A percentile compares a stretch with the other conserved stretches of the same genome.
phyloP scores from a whole-genome alignment of 2,797 vertebrate species.

The Mallotus villosus region DNA sequence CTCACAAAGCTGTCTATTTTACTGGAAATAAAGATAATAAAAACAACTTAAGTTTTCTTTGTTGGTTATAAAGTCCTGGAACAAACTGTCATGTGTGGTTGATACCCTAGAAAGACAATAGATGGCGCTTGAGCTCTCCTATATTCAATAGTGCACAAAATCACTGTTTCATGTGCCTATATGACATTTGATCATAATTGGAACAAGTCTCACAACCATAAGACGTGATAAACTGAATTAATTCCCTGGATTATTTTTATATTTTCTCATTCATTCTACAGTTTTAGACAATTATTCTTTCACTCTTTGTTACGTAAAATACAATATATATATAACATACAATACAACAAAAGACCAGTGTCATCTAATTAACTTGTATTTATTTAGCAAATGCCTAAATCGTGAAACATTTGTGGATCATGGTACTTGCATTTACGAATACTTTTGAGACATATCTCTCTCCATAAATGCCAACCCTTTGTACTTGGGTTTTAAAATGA shows the following conservation, averaged over 20 bases:
- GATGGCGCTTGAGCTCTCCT: conserved; percentile 11
- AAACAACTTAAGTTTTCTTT: not conserved
- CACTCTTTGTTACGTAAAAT: not conserved
- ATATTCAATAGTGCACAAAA: not conserved
- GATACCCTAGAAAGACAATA: not conserved
- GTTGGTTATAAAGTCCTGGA: not conserved
- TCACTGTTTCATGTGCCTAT: not conserved
- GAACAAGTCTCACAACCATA: too few species aligned
- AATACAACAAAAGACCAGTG: not conserved
- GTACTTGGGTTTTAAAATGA: not conserved
- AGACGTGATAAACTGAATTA: too few species aligned
- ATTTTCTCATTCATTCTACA: not conserved
- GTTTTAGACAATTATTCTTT: conserved; percentile 1
- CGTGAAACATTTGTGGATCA: too few species aligned
- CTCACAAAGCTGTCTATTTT: not conserved
- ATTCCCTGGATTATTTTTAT: not conserved
- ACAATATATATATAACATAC: too few species aligned
- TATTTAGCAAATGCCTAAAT: not conserved
- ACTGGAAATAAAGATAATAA: not conserved
- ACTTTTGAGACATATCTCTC: too few species aligned
- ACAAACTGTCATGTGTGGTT: not conserved
- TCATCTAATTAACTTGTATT: not conserved
- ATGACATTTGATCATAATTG: too few species aligned
- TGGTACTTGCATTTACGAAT: too few species aligned
- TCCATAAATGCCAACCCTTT: not conserved